These are phyloP conservation scores for Trichogramma pretiosum DNA, from an alignment of 1,140 invertebrate genomes.

Conservation along the genomic window DNA sequence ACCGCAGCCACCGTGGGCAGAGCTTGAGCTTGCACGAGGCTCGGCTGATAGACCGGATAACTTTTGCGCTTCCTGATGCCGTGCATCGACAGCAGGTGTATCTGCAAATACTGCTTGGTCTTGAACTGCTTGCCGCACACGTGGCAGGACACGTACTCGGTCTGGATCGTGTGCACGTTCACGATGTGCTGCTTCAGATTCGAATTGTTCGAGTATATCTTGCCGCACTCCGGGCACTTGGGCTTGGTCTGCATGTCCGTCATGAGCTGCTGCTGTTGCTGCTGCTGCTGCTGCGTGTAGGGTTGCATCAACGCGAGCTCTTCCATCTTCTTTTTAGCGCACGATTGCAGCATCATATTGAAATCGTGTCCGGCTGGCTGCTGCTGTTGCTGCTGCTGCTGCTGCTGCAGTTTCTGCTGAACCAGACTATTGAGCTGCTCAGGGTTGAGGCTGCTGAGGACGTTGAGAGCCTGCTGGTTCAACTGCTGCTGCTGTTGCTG, in stretches of 20 bases:
- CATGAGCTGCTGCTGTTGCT: constrained; percentile 19
- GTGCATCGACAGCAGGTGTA: constrained; percentile 61
- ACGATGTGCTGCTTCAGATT: constrained; percentile 67
- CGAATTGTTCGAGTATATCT: constrained; percentile 56
- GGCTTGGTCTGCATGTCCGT: constrained; percentile 42
- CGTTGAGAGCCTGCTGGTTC: constrained; percentile 35
- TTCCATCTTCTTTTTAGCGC: constrained; percentile 38
- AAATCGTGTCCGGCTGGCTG: constrained; percentile 29
- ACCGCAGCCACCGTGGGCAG: constrained; percentile 17
- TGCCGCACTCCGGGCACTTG: constrained; percentile 59
- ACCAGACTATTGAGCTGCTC: constrained; percentile 25
- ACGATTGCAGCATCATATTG: constrained; percentile 38
- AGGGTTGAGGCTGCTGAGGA: constrained; percentile 10
- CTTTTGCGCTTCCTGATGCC: constrained; percentile 55
- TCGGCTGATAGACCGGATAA: constrained; percentile 40
- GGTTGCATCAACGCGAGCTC: constrained; percentile 31
- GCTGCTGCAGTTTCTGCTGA: constrained; percentile 28
- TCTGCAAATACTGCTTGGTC: constrained; percentile 62
- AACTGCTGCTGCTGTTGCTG: constrained; percentile 3
- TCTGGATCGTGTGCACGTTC: constrained; percentile 61
- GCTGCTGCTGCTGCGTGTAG: constrained; percentile 24
- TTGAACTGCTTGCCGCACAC: constrained; percentile 60
- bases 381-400: constrained; percentile 30
- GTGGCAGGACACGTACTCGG: constrained; percentile 54
- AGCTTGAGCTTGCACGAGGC: constrained; percentile 23